Evolutionary conservation across 2,888 invertebrate genomes (phyloP).

Genomic region (Lacanobia wlatinum): DNA sequence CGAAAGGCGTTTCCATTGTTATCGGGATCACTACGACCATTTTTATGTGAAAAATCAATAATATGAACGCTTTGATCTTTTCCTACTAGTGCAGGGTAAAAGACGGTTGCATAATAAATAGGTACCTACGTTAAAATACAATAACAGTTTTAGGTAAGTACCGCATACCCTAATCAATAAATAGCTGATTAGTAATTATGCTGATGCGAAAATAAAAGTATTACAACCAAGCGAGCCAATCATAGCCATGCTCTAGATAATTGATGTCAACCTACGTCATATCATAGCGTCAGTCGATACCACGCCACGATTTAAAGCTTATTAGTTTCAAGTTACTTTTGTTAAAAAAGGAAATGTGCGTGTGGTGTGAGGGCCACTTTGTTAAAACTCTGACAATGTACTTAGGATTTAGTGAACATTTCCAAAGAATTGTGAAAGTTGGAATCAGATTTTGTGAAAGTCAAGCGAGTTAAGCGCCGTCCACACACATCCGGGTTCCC

Average conservation of each 20-base stretch:
- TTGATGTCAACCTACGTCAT: slow-evolving; percentile 50
- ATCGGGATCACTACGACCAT: not conserved
- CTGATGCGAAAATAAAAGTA: slow-evolving; percentile 48
- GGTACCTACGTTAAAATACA: not conserved
- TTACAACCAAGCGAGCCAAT: slow-evolving; percentile 28
- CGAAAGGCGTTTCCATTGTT: slow-evolving; percentile 16
- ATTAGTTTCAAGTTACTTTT: slow-evolving; percentile 1
- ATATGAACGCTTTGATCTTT: not conserved
- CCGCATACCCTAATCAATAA: slow-evolving; percentile 34
- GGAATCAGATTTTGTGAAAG: too few species aligned
- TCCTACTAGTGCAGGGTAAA: not conserved
- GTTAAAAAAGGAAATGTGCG: too few species aligned
- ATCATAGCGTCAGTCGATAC: slow-evolving; percentile 41
- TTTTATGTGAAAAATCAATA: slow-evolving; percentile 1
- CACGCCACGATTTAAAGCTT: slow-evolving; percentile 27
- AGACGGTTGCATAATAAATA: slow-evolving; percentile 18
- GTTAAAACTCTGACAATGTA: too few species aligned
- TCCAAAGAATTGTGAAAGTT: too few species aligned
- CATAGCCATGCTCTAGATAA: slow-evolving; percentile 36
- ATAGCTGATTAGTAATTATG: slow-evolving; percentile 26
- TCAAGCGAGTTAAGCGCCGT: too few species aligned
- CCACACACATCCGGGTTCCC: too few species aligned
- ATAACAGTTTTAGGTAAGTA: not conserved
- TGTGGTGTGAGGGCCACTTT: too few species aligned
- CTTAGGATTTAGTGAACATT: too few species aligned